A percentile compares a stretch with the other conserved stretches of the same genome.
phyloP scores from a whole-genome alignment of 2,888 invertebrate species.

The Watsonalla binaria region DNA sequence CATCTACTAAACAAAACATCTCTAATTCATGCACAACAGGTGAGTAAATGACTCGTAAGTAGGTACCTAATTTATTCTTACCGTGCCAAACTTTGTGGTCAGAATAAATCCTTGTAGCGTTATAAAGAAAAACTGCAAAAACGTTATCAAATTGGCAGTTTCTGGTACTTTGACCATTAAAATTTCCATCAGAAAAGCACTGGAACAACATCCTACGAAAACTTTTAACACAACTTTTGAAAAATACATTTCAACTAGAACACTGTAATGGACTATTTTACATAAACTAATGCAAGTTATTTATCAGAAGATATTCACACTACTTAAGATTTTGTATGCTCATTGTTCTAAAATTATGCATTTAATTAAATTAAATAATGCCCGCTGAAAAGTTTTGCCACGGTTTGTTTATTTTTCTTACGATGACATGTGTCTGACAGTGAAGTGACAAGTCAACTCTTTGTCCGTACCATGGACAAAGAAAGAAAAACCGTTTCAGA shows the following conservation, averaged over 20 bases:
- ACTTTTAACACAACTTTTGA: conserved; percentile 44
- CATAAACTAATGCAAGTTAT: not conserved
- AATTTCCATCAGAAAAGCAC: conserved; percentile 68
- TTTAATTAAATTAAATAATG: no score
- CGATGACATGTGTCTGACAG: no score
- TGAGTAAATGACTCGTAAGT: not conserved
- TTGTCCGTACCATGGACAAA: no score
- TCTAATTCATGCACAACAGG: no score
- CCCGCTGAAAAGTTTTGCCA: no score
- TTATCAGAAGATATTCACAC: no score
- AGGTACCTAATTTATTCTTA: conserved; percentile 43
- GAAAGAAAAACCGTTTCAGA: no score
- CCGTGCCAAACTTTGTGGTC: conserved; percentile 52
- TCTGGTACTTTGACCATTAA: conserved; percentile 54
- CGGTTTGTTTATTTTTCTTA: no score
- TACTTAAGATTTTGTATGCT: no score
- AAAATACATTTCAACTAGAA: conserved; percentile 34
- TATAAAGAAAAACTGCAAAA: conserved; percentile 63
- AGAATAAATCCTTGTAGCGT: conserved; percentile 54
- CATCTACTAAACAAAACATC: no score
- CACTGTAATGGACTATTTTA: not conserved
- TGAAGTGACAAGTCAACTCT: no score
- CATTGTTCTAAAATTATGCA: no score
- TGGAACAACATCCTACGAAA: conserved; percentile 59
- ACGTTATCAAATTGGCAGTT: conserved; percentile 63